These are phyloP conservation scores for Erebia palarica DNA, from an alignment of 2,888 invertebrate genomes.

Conservation along the genomic window DNA sequence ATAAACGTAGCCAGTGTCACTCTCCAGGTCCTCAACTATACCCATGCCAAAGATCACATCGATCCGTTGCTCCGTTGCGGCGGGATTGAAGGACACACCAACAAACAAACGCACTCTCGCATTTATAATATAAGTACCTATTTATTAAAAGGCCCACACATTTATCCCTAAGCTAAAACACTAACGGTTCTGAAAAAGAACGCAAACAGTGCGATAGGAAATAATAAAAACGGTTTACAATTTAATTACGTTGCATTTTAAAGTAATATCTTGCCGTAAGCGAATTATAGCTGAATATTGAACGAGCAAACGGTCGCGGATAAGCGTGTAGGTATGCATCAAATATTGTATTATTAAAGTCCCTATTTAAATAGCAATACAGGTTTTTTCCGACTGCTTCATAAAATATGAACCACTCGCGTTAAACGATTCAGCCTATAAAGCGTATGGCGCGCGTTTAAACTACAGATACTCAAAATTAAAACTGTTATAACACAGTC, in stretches of 20 bases:
- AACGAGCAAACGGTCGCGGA: conserved; percentile 55
- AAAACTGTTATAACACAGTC: conserved; percentile 45
- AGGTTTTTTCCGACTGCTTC: conserved; percentile 54
- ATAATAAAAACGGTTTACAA: conserved; percentile 42
- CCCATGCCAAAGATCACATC: too few species aligned
- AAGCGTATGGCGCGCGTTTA: conserved; percentile 46
- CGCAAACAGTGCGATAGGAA: conserved; percentile 29
- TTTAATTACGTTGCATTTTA: conserved; percentile 55
- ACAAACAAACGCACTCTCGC: too few species aligned
- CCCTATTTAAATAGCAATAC: conserved; percentile 62
- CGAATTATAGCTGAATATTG: conserved; percentile 66
- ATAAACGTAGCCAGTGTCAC: too few species aligned
- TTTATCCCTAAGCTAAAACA: background rate
- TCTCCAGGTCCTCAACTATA: too few species aligned
- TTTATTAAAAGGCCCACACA: too few species aligned
- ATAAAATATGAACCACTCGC: conserved; percentile 55
- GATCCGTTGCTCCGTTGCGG: too few species aligned
- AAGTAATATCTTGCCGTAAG: conserved; percentile 55
- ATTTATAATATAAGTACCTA: too few species aligned
- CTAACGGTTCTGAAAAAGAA: conserved; percentile 8
- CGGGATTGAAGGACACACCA: too few species aligned
- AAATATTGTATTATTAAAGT: conserved; percentile 59
- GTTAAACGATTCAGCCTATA: conserved; percentile 50
- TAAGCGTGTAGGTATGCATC: conserved; percentile 59
- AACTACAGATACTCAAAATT: conserved; percentile 48